These are phyloP conservation scores for Idris sp. DNA, from an alignment of 1,140 invertebrate genomes.

Conservation along the genomic window DNA sequence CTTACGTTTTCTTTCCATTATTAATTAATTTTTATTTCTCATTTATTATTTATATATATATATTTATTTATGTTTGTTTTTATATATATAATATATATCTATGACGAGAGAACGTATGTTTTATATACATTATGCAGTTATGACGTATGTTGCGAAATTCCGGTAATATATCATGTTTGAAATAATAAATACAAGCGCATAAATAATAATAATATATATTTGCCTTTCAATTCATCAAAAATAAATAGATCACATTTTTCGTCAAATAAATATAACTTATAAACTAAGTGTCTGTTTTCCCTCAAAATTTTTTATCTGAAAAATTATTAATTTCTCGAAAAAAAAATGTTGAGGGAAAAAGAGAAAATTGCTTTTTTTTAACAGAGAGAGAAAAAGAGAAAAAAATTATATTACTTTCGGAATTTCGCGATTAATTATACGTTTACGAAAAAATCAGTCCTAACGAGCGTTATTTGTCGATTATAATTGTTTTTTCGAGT, in stretches of 20 bases:
- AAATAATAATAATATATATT: slow-evolving; percentile 44
- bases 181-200: slow-evolving; percentile 39
- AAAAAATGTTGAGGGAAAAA: not conserved
- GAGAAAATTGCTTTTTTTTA: not conserved
- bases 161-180: slow-evolving; percentile 2
- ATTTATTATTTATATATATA: slow-evolving; percentile 50
- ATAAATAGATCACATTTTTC: slow-evolving; percentile 2
- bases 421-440: slow-evolving; percentile 24
- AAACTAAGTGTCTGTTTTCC: slow-evolving; percentile 11
- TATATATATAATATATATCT: slow-evolving; percentile 59
- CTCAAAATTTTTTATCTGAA: too few species aligned
- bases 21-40: too few species aligned
- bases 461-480: slow-evolving; percentile 53
- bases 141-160: slow-evolving; percentile 61
- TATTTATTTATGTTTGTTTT: slow-evolving; percentile 62
- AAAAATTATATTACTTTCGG: slow-evolving; percentile 10
- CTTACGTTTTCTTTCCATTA: too few species aligned
- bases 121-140: slow-evolving; percentile 74
- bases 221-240: too few species aligned
- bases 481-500: slow-evolving; percentile 40
- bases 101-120: slow-evolving; percentile 71
- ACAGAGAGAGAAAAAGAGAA: not conserved
- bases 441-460: slow-evolving; percentile 54
- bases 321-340: too few species aligned
- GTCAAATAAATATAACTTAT: slow-evolving; percentile 44